phyloP scores from a whole-genome alignment of 2,888 invertebrate species.

The Nephrotoma appendiculata region DNA sequence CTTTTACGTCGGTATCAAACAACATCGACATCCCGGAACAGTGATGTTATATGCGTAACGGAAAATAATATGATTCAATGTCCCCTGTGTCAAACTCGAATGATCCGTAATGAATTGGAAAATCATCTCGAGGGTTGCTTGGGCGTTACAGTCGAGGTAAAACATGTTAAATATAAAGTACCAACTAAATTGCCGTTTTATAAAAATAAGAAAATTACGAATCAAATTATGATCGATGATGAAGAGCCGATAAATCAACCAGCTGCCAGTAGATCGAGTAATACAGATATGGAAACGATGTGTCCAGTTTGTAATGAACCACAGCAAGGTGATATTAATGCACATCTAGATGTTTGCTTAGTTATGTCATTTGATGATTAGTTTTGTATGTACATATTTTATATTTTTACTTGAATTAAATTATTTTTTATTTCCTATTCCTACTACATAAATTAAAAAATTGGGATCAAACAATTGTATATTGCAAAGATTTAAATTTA shows the following conservation, averaged over 20 bases:
- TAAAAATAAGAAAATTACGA: not conserved
- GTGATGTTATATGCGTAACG: constrained; percentile 1
- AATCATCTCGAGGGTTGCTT: constrained; percentile 30
- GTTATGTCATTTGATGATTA: not conserved
- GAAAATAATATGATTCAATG: constrained; percentile 26
- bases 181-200: constrained; percentile 1
- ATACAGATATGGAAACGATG: constrained; percentile 11
- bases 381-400: not conserved
- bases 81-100: constrained; percentile 27
- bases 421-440: not conserved
- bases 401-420: not conserved
- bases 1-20: constrained; percentile 24
- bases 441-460: not conserved
- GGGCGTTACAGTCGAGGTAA: constrained; percentile 21
- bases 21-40: constrained; percentile 21
- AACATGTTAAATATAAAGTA: constrained; percentile 9
- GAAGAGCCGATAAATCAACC: not conserved
- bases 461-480: too few relatives aligned
- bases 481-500: not conserved
- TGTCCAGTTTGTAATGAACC: constrained; percentile 27
- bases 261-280: not conserved
- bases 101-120: constrained; percentile 22
- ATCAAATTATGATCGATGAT: not conserved
- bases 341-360: constrained; percentile 23
- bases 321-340: constrained; percentile 21